Evolutionary conservation across 1,140 invertebrate genomes (phyloP).

Genomic region (Musca domestica): DNA sequence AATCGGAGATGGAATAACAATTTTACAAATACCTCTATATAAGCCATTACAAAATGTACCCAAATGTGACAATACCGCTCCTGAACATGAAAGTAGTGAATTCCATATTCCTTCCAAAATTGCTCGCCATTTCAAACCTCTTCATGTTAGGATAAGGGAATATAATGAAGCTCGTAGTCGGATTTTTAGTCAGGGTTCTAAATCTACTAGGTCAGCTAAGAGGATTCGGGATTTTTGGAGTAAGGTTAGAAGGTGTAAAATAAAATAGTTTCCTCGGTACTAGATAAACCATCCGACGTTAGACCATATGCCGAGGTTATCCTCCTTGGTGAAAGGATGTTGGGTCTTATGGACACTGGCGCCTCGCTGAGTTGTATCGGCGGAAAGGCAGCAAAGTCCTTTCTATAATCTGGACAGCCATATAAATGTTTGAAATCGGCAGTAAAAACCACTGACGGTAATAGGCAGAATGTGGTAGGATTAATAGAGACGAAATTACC

Average conservation of each 20-base stretch:
- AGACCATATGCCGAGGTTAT: conserved; percentile 16
- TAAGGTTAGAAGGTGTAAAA: background rate
- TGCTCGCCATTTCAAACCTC: conserved; percentile 15
- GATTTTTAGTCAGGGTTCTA: background rate
- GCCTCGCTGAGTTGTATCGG: conserved; percentile 26
- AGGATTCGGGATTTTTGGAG: conserved; percentile 10
- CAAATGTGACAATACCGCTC: too few species aligned
- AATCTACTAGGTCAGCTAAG: conserved; percentile 18
- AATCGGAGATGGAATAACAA: background rate
- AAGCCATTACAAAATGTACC: too few species aligned
- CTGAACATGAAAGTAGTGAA: too few species aligned
- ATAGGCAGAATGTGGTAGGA: conserved; percentile 1
- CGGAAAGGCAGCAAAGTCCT: background rate
- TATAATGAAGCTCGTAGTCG: conserved; percentile 19
- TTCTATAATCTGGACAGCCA: background rate
- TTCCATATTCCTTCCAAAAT: too few species aligned
- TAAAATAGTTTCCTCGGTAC: background rate
- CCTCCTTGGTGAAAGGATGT: background rate
- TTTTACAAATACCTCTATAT: background rate
- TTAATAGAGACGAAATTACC: conserved; percentile 10
- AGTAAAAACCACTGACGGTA: conserved; percentile 23
- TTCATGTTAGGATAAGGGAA: conserved; percentile 4
- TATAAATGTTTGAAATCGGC: conserved; percentile 6
- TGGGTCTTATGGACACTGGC: conserved; percentile 20
- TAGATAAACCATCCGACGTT: conserved; percentile 14